Percentiles rank a stretch among this genome's conserved stretches.
phyloP scores from a whole-genome alignment of 2,113 vertebrate species.

The Mus pahari region DNA sequence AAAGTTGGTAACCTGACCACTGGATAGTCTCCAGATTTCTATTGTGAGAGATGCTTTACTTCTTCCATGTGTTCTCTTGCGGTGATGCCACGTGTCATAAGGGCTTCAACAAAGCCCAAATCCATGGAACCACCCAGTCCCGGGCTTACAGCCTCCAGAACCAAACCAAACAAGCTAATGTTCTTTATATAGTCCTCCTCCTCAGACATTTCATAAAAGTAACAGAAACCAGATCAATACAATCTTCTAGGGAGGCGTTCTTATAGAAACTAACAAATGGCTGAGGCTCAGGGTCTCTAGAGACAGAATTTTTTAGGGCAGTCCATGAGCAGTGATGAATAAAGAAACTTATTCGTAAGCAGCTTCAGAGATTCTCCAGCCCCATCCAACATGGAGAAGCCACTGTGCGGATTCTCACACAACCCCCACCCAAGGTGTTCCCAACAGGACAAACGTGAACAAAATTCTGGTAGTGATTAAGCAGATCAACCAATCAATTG shows the following conservation, averaged over 20 bases:
- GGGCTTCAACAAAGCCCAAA: not conserved
- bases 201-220: not conserved
- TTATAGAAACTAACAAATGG: not conserved
- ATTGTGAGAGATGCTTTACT: not conserved
- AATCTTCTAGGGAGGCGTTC: not conserved
- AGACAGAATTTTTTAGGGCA: not conserved
- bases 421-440: not conserved
- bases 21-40: not conserved
- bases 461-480: not conserved
- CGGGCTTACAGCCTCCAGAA: not conserved
- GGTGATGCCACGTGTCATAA: not conserved
- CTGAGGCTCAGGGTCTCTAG: not conserved
- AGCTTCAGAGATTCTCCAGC: not conserved
- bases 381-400: not conserved
- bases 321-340: not conserved
- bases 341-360: not conserved
- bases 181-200: not conserved
- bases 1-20: not conserved
- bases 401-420: too few relatives aligned
- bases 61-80: not conserved
- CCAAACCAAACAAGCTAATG: not conserved
- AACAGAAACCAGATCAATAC: not conserved
- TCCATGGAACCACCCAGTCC: not conserved
- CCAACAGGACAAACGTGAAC: not conserved
- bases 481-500: not conserved